A percentile compares a stretch with the other conserved stretches of the same genome.
These are phyloP conservation scores for Apis laboriosa DNA, from an alignment of 1,140 invertebrate genomes.

Conservation along the genomic window DNA sequence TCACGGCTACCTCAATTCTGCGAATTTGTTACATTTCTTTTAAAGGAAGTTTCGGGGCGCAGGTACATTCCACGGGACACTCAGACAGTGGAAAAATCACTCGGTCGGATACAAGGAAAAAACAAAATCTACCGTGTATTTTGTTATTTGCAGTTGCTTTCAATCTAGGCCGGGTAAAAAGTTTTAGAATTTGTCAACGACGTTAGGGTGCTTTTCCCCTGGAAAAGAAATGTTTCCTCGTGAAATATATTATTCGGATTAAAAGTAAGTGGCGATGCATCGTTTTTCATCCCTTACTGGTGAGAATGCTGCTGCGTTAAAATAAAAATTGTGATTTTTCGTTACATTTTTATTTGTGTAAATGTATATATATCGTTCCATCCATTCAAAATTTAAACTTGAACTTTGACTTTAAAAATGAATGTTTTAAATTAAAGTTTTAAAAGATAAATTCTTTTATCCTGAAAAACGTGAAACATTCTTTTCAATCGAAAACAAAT, in stretches of 20 bases:
- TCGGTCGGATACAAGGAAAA: neutral
- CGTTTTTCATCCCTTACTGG: neutral
- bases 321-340: neutral
- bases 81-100: conserved; percentile 43
- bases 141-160: conserved; percentile 15
- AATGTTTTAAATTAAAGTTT: too few relatives aligned
- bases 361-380: too few relatives aligned
- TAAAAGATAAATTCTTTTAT: too few relatives aligned
- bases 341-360: too few relatives aligned
- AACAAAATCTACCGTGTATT: conserved; percentile 16
- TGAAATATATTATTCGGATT: neutral
- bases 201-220: too few relatives aligned
- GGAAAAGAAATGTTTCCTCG: neutral
- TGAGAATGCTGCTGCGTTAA: neutral
- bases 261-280: conserved; percentile 3
- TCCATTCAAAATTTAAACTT: too few relatives aligned
- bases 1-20: conserved; percentile 19
- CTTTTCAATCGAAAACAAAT: too few relatives aligned
- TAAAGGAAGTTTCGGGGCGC: neutral
- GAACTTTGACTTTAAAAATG: too few relatives aligned
- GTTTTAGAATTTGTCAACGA: conserved; percentile 32
- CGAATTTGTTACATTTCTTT: conserved; percentile 34
- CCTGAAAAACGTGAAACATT: too few relatives aligned
- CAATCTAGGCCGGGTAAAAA: conserved; percentile 32
- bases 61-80: conserved; percentile 4